A percentile compares a stretch with the other conserved stretches of the same genome.
Conservation (phyloP, 2,888 invertebrate species). For the Chloromyia formosa region DNA sequence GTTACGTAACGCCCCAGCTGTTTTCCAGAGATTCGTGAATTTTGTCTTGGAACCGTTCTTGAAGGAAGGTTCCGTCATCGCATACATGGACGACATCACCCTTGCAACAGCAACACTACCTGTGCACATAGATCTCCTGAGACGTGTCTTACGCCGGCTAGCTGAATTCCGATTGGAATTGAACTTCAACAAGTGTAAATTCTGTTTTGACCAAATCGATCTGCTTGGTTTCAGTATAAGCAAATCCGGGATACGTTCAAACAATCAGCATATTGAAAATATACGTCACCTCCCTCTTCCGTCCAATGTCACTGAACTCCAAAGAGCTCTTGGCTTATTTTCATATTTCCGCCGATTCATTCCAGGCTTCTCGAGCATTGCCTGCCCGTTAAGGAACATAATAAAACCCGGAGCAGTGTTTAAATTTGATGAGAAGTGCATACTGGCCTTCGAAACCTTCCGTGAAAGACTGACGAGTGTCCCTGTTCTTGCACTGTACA, state of each 20-base stretch:
- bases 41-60: slow-evolving; percentile 49
- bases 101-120: slow-evolving; percentile 50
- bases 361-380: no score
- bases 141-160: slow-evolving; percentile 50
- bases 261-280: slow-evolving; percentile 6
- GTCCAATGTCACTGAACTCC: slow-evolving; percentile 31
- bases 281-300: slow-evolving; percentile 18
- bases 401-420: no score
- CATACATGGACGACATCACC: slow-evolving; percentile 54
- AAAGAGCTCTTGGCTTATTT: slow-evolving; percentile 51
- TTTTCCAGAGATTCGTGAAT: slow-evolving; percentile 51
- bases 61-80: slow-evolving; percentile 47
- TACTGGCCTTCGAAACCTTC: no score
- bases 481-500: slow-evolving; percentile 55
- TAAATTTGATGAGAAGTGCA: no score
- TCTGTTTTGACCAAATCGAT: slow-evolving; percentile 41
- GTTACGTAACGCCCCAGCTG: slow-evolving; percentile 48
- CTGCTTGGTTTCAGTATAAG: slow-evolving; percentile 37
- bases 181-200: slow-evolving; percentile 51
- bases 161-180: slow-evolving; percentile 48
- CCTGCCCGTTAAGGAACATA: no score
- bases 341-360: slow-evolving; percentile 54
- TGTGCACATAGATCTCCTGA: slow-evolving; percentile 49
- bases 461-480: slow-evolving; percentile 1
- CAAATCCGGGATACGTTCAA: slow-evolving; percentile 25